Conservation (phyloP, 2,888 invertebrate genomes). For the Parasteatoda lunata region DNA sequence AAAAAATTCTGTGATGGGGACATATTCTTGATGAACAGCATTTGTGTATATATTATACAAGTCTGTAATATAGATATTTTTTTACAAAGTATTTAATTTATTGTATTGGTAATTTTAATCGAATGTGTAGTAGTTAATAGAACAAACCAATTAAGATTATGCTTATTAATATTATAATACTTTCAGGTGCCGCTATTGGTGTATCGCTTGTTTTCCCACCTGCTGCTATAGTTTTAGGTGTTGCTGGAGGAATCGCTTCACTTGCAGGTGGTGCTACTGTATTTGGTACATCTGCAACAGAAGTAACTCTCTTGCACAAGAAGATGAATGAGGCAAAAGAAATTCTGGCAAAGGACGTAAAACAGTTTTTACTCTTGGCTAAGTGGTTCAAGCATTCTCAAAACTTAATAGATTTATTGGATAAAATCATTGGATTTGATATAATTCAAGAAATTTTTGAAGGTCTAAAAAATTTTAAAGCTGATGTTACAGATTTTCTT, state of each 20-base stretch:
- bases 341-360: not conserved
- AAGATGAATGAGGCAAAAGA: not conserved
- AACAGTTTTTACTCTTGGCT: not conserved
- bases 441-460: not conserved
- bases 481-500: not conserved
- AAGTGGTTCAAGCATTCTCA: constrained; percentile 1
- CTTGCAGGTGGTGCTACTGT: not conserved
- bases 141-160: no score
- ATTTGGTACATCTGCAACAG: not conserved
- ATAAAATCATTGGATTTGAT: not conserved
- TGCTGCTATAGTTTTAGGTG: not conserved
- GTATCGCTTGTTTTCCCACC: not conserved
- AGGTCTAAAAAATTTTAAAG: not conserved
- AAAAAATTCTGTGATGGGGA: no score
- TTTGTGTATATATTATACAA: no score
- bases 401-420: not conserved
- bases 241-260: not conserved
- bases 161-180: not conserved
- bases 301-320: not conserved
- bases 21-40: no score
- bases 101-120: no score
- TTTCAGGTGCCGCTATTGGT: not conserved
- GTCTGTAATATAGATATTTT: no score
- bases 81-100: no score
- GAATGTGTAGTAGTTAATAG: no score